phyloP scores from a whole-genome alignment of 2,113 vertebrate species.

The Mirounga angustirostris region DNA sequence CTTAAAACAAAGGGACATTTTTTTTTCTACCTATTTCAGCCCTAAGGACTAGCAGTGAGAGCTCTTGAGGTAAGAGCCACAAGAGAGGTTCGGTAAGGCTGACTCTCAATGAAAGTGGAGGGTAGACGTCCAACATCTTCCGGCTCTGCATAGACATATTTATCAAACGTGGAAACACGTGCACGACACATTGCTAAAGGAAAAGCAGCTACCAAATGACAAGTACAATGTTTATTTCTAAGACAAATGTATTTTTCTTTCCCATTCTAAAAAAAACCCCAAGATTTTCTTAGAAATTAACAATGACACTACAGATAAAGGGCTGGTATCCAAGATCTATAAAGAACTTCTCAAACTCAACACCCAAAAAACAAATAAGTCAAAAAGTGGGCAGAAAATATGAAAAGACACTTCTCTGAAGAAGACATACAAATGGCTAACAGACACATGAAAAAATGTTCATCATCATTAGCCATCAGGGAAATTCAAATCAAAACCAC shows the following conservation, averaged over 20 bases:
- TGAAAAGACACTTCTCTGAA: too few species aligned
- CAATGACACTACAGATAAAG: too few species aligned
- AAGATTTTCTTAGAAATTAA: too few species aligned
- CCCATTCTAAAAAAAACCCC: slow-evolving; percentile 1
- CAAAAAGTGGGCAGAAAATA: too few species aligned
- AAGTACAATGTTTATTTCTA: background rate
- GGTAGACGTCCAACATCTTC: background rate
- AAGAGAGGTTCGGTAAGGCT: background rate
- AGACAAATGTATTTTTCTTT: slow-evolving; percentile 7
- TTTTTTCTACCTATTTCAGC: background rate
- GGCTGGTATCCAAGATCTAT: too few species aligned
- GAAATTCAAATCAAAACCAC: too few species aligned
- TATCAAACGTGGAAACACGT: background rate
- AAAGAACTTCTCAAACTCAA: too few species aligned
- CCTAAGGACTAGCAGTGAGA: background rate
- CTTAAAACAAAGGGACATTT: background rate
- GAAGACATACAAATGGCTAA: too few species aligned
- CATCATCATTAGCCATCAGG: too few species aligned
- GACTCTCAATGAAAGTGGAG: background rate
- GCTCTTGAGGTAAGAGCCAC: background rate
- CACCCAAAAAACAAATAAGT: too few species aligned
- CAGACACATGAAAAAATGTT: too few species aligned
- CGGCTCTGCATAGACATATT: background rate
- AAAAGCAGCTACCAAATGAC: background rate
- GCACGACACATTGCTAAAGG: background rate